These are phyloP conservation scores for Cinclus cinclus DNA, from an alignment of 2,113 vertebrate genomes.

Conservation along the genomic window DNA sequence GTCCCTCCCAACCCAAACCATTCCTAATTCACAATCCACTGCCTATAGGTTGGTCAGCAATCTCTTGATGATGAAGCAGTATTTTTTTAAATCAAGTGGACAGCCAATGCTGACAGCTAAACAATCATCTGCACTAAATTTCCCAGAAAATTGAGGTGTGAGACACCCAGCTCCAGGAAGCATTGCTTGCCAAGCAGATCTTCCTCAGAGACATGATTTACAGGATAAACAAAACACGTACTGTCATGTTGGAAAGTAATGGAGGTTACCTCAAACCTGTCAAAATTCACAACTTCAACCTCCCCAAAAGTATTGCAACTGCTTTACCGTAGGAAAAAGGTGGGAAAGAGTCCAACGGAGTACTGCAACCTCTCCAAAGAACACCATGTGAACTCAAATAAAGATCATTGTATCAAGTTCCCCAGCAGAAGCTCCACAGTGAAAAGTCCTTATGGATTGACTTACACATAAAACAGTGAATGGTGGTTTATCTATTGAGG, in stretches of 20 bases:
- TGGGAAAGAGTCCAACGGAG: not conserved
- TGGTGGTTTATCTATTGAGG: not conserved
- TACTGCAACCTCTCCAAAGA: not conserved
- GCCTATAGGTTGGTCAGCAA: not conserved
- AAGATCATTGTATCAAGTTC: not conserved
- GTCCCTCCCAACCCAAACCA: not conserved
- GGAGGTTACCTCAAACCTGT: not conserved
- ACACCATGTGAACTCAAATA: not conserved
- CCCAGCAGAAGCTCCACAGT: not conserved
- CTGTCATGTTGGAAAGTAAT: not conserved
- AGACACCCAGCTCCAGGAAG: not conserved
- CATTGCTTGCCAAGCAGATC: not conserved
- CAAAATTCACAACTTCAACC: not conserved
- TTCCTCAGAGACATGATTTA: accelerated
- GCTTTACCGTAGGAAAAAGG: not conserved
- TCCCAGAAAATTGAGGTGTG: not conserved
- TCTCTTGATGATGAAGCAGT: not conserved
- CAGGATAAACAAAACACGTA: not conserved
- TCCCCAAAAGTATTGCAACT: not conserved
- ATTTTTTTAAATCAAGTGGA: not conserved
- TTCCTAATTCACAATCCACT: not conserved
- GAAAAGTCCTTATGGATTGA: not conserved
- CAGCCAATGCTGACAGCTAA: not conserved
- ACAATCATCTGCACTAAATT: not conserved
- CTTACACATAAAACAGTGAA: not conserved